A percentile compares a stretch with the other conserved stretches of the same genome.
Evolutionary conservation across 2,888 invertebrate species (phyloP).

Genomic region (Keiferia lycopersicella): DNA sequence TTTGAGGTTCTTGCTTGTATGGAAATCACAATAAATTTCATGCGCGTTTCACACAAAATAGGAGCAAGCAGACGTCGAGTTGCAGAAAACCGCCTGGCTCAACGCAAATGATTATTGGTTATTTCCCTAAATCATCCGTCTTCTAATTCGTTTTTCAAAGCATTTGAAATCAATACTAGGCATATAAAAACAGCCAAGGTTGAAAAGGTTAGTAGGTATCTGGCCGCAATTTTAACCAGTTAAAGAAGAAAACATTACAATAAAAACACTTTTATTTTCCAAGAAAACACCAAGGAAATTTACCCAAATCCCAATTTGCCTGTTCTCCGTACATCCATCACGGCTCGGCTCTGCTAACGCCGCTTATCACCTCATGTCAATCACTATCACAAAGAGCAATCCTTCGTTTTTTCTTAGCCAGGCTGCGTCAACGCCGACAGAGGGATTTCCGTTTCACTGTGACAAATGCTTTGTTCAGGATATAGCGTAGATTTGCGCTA

Average conservation of each 20-base stretch:
- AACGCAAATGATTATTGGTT: too few relatives aligned
- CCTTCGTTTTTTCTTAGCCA: conserved; percentile 15
- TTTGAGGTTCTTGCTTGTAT: too few relatives aligned
- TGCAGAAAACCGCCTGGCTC: too few relatives aligned
- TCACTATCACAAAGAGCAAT: conserved; percentile 53
- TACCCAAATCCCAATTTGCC: conserved; percentile 27
- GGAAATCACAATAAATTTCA: too few relatives aligned
- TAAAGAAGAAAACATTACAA: background rate
- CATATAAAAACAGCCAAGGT: too few relatives aligned
- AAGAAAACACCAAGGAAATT: background rate
- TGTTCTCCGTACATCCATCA: conserved; percentile 52
- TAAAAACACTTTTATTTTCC: too few relatives aligned
- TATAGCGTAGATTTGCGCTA: conserved; percentile 2
- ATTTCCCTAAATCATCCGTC: too few relatives aligned
- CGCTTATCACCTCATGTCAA: conserved; percentile 67
- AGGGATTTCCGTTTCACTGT: conserved; percentile 55
- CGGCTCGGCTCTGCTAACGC: conserved; percentile 40
- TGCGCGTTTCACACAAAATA: too few relatives aligned
- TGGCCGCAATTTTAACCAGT: background rate
- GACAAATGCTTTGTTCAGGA: conserved; percentile 19
- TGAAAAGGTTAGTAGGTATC: too few relatives aligned
- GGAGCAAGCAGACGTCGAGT: too few relatives aligned
- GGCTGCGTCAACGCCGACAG: conserved; percentile 64
- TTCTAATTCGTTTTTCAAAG: too few relatives aligned
- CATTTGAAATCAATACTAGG: too few relatives aligned